Conservation (phyloP, 1,140 invertebrate genomes). For the Drosophila fuyamai region DNA sequence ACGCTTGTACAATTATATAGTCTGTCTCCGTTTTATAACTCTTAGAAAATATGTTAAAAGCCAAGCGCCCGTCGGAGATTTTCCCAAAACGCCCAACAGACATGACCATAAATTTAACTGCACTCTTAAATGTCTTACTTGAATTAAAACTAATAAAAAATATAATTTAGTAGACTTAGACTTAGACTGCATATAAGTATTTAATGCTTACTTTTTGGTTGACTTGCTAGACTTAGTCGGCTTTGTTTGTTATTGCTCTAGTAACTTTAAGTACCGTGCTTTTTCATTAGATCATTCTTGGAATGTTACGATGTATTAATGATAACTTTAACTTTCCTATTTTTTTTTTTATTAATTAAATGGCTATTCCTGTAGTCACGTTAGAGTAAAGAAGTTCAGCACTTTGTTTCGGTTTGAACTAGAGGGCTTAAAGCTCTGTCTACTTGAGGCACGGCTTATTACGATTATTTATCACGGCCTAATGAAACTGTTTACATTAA, state of each 20-base stretch:
- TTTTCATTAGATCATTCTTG: conserved; percentile 3
- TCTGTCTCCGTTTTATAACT: conserved; percentile 58
- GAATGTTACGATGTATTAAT: neutral
- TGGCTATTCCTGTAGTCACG: conserved; percentile 45
- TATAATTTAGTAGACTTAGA: neutral
- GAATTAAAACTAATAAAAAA: conserved; percentile 1
- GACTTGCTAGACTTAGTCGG: neutral
- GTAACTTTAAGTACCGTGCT: conserved; percentile 55
- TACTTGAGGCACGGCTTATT: conserved; percentile 51
- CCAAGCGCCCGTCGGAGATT: conserved; percentile 22
- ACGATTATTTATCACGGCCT: conserved; percentile 39
- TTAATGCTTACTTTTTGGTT: conserved; percentile 59
- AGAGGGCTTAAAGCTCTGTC: conserved; percentile 39
- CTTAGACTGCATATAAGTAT: conserved; percentile 6
- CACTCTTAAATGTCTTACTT: conserved; percentile 1
- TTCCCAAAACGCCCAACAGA: conserved; percentile 52
- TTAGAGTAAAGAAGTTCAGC: conserved; percentile 13
- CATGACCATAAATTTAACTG: conserved; percentile 37
- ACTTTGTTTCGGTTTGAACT: conserved; percentile 22
- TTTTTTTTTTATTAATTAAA: neutral
- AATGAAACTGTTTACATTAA: conserved; percentile 16
- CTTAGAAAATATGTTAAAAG: neutral
- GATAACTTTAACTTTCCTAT: neutral
- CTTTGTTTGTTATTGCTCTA: conserved; percentile 23
- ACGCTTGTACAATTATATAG: conserved; percentile 60